Conservation (phyloP, 2,888 invertebrate species). For the Plemyria rubiginata region DNA sequence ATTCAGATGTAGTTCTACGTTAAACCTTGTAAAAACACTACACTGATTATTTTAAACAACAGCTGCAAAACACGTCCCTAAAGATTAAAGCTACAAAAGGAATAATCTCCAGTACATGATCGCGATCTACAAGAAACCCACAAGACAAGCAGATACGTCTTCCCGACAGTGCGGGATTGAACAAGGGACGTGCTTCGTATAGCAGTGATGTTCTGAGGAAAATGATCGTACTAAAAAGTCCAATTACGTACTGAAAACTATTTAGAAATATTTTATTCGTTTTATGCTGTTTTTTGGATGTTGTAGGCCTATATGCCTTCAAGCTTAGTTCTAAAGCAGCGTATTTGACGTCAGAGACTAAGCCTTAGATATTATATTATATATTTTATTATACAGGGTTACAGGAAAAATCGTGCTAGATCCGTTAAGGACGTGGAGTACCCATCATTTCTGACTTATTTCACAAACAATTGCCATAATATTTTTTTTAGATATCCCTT, state of each 20-base stretch:
- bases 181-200: slow-evolving; percentile 46
- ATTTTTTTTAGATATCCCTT: too few species aligned
- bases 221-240: neutral
- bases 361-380: too few species aligned
- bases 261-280: too few species aligned
- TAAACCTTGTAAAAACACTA: slow-evolving; percentile 1
- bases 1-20: neutral
- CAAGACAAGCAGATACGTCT: slow-evolving; percentile 75
- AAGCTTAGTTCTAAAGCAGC: too few species aligned
- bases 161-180: slow-evolving; percentile 58
- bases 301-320: too few species aligned
- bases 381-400: too few species aligned
- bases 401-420: too few species aligned
- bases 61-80: slow-evolving; percentile 18
- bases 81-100: slow-evolving; percentile 54
- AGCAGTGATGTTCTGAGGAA: slow-evolving; percentile 22
- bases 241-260: neutral
- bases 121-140: slow-evolving; percentile 55
- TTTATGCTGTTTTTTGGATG: too few species aligned
- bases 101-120: slow-evolving; percentile 59
- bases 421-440: too few species aligned
- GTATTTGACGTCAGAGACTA: too few species aligned
- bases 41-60: slow-evolving; percentile 36
- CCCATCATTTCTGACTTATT: too few species aligned
- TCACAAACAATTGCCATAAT: too few species aligned